A percentile compares a stretch with the other conserved stretches of the same genome.
Evolutionary conservation across 2,797 vertebrate genomes (phyloP).

Genomic region (Numenius phaeopus): DNA sequence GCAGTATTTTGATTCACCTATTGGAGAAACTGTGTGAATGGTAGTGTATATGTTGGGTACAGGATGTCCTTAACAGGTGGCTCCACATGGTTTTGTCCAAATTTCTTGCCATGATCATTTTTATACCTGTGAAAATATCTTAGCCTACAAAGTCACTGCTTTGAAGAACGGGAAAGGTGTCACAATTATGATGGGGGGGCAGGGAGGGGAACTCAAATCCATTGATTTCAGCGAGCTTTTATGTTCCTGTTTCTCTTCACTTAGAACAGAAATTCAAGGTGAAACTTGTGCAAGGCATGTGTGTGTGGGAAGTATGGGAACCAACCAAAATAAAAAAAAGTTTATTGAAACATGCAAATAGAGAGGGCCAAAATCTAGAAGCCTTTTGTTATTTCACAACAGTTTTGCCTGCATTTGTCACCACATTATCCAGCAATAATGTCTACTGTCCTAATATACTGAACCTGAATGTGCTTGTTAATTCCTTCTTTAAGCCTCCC

Average conservation of each 20-base stretch:
- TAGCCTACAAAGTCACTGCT: background rate
- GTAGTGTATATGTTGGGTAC: background rate
- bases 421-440: background rate
- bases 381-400: background rate
- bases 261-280: background rate
- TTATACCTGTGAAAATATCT: background rate
- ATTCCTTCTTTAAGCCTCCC: background rate
- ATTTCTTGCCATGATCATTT: background rate
- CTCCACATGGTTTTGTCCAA: background rate
- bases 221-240: background rate
- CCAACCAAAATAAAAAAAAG: background rate
- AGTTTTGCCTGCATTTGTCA: background rate
- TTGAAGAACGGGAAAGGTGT: background rate
- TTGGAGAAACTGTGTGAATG: background rate
- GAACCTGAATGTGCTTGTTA: background rate
- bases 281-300: background rate
- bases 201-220: background rate
- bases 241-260: background rate
- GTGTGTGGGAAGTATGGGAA: background rate
- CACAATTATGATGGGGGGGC: background rate
- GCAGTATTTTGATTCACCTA: background rate
- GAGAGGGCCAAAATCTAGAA: background rate
- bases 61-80: background rate
- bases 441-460: background rate
- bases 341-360: background rate